Evolutionary conservation across 2,113 vertebrate species (phyloP), one percentile per base, ranked within the genome.

Genomic region (Lophius piscatorius): DNA sequence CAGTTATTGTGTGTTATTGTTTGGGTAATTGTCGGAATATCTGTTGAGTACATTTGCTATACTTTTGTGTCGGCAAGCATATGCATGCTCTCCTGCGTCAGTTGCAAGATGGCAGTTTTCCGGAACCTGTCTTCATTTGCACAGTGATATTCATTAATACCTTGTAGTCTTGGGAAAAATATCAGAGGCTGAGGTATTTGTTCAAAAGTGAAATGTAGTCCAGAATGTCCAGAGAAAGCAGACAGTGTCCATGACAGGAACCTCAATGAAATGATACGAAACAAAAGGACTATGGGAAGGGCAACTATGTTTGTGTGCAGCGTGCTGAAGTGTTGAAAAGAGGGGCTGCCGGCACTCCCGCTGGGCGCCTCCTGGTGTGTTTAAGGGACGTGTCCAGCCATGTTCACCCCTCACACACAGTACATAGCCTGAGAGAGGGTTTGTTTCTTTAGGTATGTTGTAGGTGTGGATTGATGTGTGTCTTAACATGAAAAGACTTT

Each of bases 381-480:
- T 90, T 84, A 83, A 85, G 78, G 71, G 88, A 92, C 91, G 79
- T 92, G 91, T 91, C 89, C 88, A 68, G 91, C 90, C 91, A 91
- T 84, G 91, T 91, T 91, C 76, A 51, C 80, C 73, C 62, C 80
- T 82, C 84, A 89, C 87, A 85, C 83, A 83, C 85, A 81, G 65
- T 44, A 66, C 87, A 82, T 84, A 90, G 87, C 81, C 83, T 71
- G 68, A 80, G 79, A 81, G 78, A 80, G 69, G 87, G 86, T 90
- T 91, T 91, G 89, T 87, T 90, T 91, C 85, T 88, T 90, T 82
- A 90, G 92, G 92, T 92, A 91, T 93, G 92, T 83, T 83, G 90
- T 91, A 92, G 90, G 91, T 90, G 91, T 91, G 90, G 85, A 91
- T 89, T 90, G 87, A 91, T 90, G 88, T 91, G 87, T 89, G 90